phyloP scores from a whole-genome alignment of 2,797 vertebrate species.

The Acanthornis magna region DNA sequence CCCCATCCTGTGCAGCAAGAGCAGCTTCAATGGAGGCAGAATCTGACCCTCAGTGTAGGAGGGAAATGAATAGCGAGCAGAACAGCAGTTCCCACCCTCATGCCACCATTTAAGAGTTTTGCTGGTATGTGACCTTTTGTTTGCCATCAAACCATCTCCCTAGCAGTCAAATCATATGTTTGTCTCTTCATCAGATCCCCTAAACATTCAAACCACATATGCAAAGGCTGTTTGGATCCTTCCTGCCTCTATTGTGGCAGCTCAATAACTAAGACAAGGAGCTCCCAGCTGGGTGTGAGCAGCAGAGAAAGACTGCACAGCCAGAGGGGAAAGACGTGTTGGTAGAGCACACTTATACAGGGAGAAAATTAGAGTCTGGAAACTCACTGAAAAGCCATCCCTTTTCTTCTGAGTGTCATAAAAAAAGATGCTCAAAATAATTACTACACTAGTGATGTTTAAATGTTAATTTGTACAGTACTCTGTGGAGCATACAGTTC shows the following conservation, averaged over 20 bases:
- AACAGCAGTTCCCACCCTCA: neutral
- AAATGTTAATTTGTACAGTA: conserved; percentile 35
- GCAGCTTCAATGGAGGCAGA: neutral
- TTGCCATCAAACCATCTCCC: conserved; percentile 33
- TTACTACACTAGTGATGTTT: conserved; percentile 27
- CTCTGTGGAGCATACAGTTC: neutral
- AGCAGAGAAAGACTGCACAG: neutral
- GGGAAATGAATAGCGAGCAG: neutral
- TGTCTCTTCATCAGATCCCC: conserved; percentile 6
- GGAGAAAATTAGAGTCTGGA: conserved; percentile 11
- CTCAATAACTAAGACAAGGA: neutral
- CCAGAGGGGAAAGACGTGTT: neutral
- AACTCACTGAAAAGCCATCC: neutral
- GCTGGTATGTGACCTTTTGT: conserved; percentile 37
- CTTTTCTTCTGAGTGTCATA: conserved; percentile 16
- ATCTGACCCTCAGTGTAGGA: neutral
- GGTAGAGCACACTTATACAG: neutral
- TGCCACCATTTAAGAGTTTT: conserved; percentile 15
- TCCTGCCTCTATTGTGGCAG: conserved; percentile 26
- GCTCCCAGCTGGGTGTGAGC: conserved; percentile 14
- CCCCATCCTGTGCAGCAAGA: neutral
- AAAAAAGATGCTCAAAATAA: conserved; percentile 50
- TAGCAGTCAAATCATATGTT: conserved; percentile 32
- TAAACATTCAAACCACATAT: conserved; percentile 15
- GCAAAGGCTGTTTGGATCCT: conserved; percentile 31